Evolutionary conservation across 2,888 invertebrate species (phyloP).

Genomic region (Folsomia candida): DNA sequence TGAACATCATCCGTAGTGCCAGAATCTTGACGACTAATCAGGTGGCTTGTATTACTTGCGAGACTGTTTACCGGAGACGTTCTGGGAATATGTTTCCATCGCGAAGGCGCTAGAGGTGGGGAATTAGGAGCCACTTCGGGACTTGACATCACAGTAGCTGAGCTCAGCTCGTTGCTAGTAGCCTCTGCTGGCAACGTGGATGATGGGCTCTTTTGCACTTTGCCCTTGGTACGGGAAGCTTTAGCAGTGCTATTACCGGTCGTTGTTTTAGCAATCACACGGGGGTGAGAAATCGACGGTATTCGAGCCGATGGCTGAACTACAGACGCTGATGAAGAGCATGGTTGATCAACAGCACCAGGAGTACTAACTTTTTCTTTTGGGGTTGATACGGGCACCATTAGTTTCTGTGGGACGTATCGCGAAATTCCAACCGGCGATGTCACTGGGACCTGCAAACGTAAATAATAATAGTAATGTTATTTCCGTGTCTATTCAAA

Average conservation of each 20-base stretch:
- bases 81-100: background rate
- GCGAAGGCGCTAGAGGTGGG: background rate
- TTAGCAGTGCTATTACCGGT: background rate
- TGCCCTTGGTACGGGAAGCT: background rate
- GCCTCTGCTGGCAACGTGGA: background rate
- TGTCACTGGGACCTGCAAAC: background rate
- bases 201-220: background rate
- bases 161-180: background rate
- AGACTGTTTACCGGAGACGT: background rate
- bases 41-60: background rate
- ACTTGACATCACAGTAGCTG: background rate
- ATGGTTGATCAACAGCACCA: background rate
- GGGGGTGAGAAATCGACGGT: conserved; percentile 11
- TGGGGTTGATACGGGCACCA: background rate
- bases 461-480: background rate
- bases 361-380: background rate
- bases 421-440: conserved; percentile 19
- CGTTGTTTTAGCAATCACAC: background rate
- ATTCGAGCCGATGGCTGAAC: conserved; percentile 1
- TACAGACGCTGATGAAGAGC: background rate
- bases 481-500: conserved; percentile 28
- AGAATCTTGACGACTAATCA: background rate
- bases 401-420: conserved; percentile 8
- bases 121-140: background rate
- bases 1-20: conserved; percentile 38